These are phyloP conservation scores for Hirtodrosophila trivittata DNA, from an alignment of 2,888 invertebrate species.

Conservation along the genomic window DNA sequence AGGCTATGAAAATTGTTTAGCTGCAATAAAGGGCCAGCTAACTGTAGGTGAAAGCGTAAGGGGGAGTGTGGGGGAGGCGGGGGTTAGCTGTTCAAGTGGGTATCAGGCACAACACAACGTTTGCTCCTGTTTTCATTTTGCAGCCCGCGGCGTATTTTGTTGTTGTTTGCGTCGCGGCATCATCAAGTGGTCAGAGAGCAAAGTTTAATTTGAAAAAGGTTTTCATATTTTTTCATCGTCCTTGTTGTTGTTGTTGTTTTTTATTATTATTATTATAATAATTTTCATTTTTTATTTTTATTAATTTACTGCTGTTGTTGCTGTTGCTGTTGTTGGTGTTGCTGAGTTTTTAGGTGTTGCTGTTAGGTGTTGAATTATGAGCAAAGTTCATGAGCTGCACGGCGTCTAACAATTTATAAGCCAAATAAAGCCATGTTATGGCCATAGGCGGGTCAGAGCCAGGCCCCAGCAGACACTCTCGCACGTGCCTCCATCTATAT, in stretches of 20 bases:
- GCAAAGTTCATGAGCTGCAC: conserved; percentile 65
- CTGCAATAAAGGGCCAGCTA: conserved; percentile 68
- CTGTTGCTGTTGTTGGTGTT: conserved; percentile 33
- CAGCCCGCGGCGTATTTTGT: conserved; percentile 44
- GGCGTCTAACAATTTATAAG: conserved; percentile 58
- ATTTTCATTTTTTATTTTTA: conserved; percentile 43
- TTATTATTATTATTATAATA: conserved; percentile 31
- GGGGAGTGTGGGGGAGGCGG: not conserved
- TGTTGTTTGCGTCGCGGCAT: conserved; percentile 56
- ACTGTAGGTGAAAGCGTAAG: conserved; percentile 7
- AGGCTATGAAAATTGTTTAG: conserved; percentile 78
- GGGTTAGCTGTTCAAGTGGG: conserved; percentile 43
- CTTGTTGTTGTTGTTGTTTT: conserved; percentile 7
- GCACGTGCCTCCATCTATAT: conserved; percentile 9
- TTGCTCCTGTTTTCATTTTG: conserved; percentile 52
- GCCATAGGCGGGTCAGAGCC: conserved; percentile 56
- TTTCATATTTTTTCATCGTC: conserved; percentile 36
- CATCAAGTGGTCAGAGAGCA: conserved; percentile 75
- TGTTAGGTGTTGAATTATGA: conserved; percentile 71
- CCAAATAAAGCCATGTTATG: conserved; percentile 68
- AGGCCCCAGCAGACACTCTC: conserved; percentile 34
- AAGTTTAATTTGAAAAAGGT: conserved; percentile 78
- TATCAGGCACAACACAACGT: conserved; percentile 50
- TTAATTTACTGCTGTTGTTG: conserved; percentile 39
- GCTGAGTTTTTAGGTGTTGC: conserved; percentile 62